A percentile compares a stretch with the other conserved stretches of the same genome.
These are phyloP conservation scores for Prunella strophiata DNA, from an alignment of 2,797 vertebrate species.

Conservation along the genomic window DNA sequence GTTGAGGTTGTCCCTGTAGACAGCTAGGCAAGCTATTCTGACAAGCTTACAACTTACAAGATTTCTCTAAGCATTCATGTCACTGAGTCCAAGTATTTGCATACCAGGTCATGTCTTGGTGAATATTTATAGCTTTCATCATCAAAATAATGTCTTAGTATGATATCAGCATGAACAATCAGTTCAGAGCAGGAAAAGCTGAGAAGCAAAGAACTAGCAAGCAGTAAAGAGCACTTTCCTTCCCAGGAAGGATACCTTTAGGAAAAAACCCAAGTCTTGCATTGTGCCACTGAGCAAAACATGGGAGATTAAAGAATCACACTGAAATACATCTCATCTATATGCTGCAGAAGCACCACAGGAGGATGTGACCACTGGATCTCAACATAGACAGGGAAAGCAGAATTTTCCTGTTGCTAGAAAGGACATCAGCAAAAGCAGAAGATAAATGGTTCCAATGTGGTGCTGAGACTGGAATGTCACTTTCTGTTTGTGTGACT, in stretches of 20 bases:
- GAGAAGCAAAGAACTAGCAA: background rate
- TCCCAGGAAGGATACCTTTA: background rate
- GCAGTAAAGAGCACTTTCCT: background rate
- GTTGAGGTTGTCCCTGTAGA: background rate
- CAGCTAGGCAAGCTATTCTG: background rate
- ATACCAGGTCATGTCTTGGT: conserved; percentile 4
- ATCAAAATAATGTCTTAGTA: background rate
- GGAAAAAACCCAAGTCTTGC: background rate
- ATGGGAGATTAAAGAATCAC: background rate
- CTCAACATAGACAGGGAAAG: background rate
- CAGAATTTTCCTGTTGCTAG: background rate
- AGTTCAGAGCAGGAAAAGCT: background rate
- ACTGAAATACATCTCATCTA: background rate
- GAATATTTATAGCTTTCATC: conserved; percentile 8
- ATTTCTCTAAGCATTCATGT: background rate
- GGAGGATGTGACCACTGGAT: background rate
- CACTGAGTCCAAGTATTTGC: background rate
- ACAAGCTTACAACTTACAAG: background rate
- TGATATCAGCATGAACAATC: background rate
- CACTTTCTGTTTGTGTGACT: conserved; percentile 22
- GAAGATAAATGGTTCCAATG: background rate
- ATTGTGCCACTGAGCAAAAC: background rate
- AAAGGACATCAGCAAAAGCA: background rate
- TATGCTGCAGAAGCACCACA: background rate
- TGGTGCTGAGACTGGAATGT: background rate